Base-by-base conservation (phyloP, 2,888 invertebrate species). In the Labia minor region DNA sequence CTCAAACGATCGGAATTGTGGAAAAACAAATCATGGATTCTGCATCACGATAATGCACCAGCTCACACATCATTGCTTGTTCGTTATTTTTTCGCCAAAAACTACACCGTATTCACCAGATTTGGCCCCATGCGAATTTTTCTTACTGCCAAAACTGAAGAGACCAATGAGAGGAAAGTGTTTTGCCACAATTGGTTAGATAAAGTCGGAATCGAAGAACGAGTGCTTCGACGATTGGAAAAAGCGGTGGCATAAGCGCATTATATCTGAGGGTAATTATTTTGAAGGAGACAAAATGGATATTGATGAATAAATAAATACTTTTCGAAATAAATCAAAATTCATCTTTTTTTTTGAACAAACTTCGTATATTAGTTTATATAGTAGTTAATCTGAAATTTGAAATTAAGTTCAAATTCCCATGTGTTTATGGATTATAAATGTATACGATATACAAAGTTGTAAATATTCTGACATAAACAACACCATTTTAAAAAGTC, bases 181-280 rank as follows among this genome's bases (percentile, higher is more conserved):
- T 8, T 49, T 49, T 49, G 49, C 49, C 49, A 49, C 49, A 14
- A 49, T 49, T 14, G 49, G 14, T 4, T 4, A 49, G 49, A 49
- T 49, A 8, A 49, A 49, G 49, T 8, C 49, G n/a, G n/a, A 3
- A 49, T 70, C 69, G 71, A 65, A 66, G 71, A 63, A 70, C 33
- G 70, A 72, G 69, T 72, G 72, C 67, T 72, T 72, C 63, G 69
- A 70, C 49, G 70, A 72, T 70, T 71, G 71, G 73, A 72, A 73
- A 70, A 72, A 71, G 64, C 71, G 70, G 62, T 72, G 71, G 72
- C 66, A 71, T 61, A 72, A 71, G 70, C 72, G 71, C 65, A 72
- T 72, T 66, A 69, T 71, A 71, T 71, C 69, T 64, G 65, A 68
- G 61, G 70, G 70, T n/a, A 64, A 69, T 49, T 72, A 71, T 62